A percentile compares a stretch with the other conserved stretches of the same genome.
phyloP scores from a whole-genome alignment of 2,797 vertebrate genomes.

The Rhinella marina region DNA sequence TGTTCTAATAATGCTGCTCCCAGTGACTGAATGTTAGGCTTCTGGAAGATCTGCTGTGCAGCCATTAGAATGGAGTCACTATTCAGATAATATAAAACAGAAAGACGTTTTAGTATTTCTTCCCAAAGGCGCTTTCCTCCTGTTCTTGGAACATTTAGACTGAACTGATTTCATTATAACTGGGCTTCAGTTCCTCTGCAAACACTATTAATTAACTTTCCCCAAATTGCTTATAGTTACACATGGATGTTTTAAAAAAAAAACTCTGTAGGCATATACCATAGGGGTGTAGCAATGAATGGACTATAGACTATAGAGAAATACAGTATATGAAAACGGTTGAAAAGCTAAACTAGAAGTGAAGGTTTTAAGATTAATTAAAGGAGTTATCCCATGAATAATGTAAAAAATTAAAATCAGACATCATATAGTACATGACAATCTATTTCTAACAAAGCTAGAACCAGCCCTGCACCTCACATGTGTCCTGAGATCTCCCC shows the following conservation, averaged over 20 bases:
- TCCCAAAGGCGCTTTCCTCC: background rate
- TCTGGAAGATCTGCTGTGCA: background rate
- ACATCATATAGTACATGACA: too few species aligned
- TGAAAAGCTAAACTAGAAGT: background rate
- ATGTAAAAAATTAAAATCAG: too few species aligned
- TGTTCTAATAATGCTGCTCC: background rate
- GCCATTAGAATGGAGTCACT: background rate
- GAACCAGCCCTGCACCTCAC: too few species aligned
- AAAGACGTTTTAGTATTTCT: slow-evolving; percentile 6
- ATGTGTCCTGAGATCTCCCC: too few species aligned
- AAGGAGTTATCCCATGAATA: too few species aligned
- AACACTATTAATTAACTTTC: background rate
- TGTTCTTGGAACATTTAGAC: background rate
- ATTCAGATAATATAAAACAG: background rate
- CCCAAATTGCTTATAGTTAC: background rate
- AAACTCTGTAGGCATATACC: background rate
- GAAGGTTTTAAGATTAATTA: background rate
- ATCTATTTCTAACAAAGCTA: too few species aligned
- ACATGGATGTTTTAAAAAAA: background rate
- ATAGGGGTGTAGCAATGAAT: background rate
- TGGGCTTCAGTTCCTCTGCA: background rate
- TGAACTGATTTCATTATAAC: background rate
- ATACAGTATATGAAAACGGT: background rate
- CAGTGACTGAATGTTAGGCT: background rate
- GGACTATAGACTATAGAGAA: background rate